phyloP scores from a whole-genome alignment of 2,797 vertebrate species.

The Parauchenoglanis punctatus region DNA sequence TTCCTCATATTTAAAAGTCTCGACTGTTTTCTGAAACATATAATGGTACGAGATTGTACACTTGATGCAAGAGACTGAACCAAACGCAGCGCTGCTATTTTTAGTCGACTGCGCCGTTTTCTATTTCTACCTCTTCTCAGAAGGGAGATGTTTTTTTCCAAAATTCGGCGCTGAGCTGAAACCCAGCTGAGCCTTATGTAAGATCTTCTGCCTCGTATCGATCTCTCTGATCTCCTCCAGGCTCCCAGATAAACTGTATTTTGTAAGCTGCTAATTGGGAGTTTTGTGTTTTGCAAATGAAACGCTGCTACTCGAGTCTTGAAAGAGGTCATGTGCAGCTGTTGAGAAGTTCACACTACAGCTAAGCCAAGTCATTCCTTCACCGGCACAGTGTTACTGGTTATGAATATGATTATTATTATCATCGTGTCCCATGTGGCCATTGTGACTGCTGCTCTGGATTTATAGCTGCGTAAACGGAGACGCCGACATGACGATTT shows the following conservation, averaged over 20 bases:
- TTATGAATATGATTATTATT: not conserved
- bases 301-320: not conserved
- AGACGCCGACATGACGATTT: not conserved
- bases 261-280: not conserved
- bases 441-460: not conserved
- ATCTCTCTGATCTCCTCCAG: not conserved
- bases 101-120: conserved; percentile 2
- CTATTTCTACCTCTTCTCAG: conserved; percentile 23
- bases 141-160: conserved; percentile 14
- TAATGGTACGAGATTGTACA: not conserved
- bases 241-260: not conserved
- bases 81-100: not conserved
- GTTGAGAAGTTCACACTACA: not conserved
- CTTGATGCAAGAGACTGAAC: not conserved
- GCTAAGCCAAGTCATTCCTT: not conserved
- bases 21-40: not conserved
- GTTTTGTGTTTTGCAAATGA: not conserved
- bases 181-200: conserved; percentile 39
- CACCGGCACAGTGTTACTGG: not conserved
- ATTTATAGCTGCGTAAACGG: conserved; percentile 11
- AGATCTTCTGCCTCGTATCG: conserved; percentile 6
- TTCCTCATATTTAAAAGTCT: not conserved
- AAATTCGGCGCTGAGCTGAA: conserved; percentile 1
- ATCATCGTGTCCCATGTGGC: not conserved
- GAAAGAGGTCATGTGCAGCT: not conserved